Evolutionary conservation across 2,113 vertebrate genomes (phyloP).

Genomic region (Ceyx melanurus): DNA sequence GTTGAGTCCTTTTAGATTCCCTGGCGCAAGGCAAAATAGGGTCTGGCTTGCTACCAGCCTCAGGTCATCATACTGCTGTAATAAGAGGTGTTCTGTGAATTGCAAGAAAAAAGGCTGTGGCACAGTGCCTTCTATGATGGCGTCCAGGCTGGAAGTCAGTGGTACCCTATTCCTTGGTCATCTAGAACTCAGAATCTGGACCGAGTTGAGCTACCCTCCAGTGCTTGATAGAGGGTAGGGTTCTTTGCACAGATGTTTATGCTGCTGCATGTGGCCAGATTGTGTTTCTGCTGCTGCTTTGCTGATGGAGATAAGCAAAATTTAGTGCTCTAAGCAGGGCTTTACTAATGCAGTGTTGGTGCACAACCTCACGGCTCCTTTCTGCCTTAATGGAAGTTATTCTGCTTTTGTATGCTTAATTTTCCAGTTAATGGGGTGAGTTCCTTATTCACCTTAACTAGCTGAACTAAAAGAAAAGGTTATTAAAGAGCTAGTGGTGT

Average conservation of each 20-base stretch:
- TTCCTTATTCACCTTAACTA: neutral
- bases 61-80: accelerated
- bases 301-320: neutral
- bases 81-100: neutral
- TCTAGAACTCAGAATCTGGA: neutral
- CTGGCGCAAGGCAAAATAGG: neutral
- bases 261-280: neutral
- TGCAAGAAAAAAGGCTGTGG: neutral
- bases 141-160: neutral
- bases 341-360: neutral
- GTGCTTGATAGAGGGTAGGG: neutral
- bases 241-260: neutral
- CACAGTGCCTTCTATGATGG: neutral
- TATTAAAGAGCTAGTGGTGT: neutral
- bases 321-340: neutral
- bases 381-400: neutral
- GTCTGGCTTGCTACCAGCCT: neutral
- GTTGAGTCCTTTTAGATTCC: neutral
- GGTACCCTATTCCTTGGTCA: neutral
- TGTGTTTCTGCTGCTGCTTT: neutral
- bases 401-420: neutral
- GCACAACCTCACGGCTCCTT: neutral
- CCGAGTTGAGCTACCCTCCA: neutral
- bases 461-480: neutral
- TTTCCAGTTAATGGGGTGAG: neutral